Evolutionary conservation across 2,797 vertebrate species (phyloP).

Genomic region (Channallabes apus): DNA sequence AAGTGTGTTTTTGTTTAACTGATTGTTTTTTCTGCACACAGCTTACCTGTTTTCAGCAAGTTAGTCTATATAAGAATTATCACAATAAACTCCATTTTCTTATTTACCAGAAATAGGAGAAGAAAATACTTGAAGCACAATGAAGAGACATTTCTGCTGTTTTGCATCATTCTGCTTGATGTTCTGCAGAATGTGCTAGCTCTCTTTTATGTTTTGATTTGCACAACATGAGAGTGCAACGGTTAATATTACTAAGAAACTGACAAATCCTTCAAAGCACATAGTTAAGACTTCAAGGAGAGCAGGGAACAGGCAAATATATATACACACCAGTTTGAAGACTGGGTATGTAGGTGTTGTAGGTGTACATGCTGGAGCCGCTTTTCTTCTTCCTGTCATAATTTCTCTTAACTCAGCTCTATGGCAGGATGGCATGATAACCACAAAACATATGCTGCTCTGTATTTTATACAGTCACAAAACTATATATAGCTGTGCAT

Average conservation of each 20-base stretch:
- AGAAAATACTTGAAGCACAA: constrained; percentile 6
- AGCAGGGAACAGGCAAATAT: constrained; percentile 9
- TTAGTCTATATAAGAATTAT: neutral
- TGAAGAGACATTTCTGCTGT: neutral
- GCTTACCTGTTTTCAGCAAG: neutral
- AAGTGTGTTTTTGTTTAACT: neutral
- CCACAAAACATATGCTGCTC: constrained; percentile 36
- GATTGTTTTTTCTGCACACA: neutral
- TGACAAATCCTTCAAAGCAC: constrained; percentile 37
- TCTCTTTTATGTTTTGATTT: constrained; percentile 32
- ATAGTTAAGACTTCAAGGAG: constrained; percentile 11
- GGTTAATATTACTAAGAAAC: constrained; percentile 37
- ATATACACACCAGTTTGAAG: constrained; percentile 35
- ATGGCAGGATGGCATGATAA: constrained; percentile 43
- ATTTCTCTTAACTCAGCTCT: constrained; percentile 32
- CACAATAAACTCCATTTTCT: neutral
- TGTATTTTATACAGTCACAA: constrained; percentile 40
- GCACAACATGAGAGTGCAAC: constrained; percentile 36
- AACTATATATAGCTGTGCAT: constrained; percentile 51
- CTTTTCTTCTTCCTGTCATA: constrained; percentile 48
- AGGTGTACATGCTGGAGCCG: constrained; percentile 7
- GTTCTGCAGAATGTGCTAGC: constrained; percentile 42
- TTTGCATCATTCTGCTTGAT: constrained; percentile 30
- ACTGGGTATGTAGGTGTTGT: constrained; percentile 42
- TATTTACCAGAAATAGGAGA: neutral